Base-by-base conservation (phyloP, 2,113 vertebrate species). In the Nematolebias whitei region DNA sequence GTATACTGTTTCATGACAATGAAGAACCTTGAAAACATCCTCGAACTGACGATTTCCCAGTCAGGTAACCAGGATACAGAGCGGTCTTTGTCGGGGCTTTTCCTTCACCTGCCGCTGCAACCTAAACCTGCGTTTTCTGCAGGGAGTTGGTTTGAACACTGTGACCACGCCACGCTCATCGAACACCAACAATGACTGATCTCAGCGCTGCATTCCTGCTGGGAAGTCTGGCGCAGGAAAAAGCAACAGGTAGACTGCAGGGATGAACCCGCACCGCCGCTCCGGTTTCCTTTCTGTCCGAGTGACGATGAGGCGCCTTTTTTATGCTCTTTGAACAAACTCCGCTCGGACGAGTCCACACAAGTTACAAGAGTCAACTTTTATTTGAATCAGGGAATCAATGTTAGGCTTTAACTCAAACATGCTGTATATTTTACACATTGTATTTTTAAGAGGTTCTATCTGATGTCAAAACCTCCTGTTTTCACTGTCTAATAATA, bases 181-280 rank as follows among this genome's bases (percentile, higher is more conserved):
- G 88, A 89, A 57, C 90, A 90, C 84, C 67, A 86, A 91, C 90
- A 91, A 91, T 88, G 82, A 89, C 77, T 12, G 77, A 89, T 88
- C 87, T 89, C 63, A 82, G 77, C 47, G 57, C 80, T 18, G 74
- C 88, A 91, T 91, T 91, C 90, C 90, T 87, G 69, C 82, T 59
- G 88, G 68, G 87, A 91, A 91, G 82, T 87, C 80, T 86, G 87
- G 63, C 76, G 63, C 80, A 55, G 60, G 84, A 85, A 13, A 48
- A 76, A 76, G 80, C 65, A 65, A 76, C 87, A 91, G 90, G 86
- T 87, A 89, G 61, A 73, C 59, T 47, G 56, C 65, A 49, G 57
- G 51, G 63, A 23, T 35, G 74, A 9, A 55, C 48, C 22, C 23
- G n/a, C n/a, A n/a, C n/a, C n/a, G 2, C 66, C 49, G 52, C 68